Evolutionary conservation across 2,888 invertebrate species (phyloP).

Genomic region (Chloroclystis v-ata): DNA sequence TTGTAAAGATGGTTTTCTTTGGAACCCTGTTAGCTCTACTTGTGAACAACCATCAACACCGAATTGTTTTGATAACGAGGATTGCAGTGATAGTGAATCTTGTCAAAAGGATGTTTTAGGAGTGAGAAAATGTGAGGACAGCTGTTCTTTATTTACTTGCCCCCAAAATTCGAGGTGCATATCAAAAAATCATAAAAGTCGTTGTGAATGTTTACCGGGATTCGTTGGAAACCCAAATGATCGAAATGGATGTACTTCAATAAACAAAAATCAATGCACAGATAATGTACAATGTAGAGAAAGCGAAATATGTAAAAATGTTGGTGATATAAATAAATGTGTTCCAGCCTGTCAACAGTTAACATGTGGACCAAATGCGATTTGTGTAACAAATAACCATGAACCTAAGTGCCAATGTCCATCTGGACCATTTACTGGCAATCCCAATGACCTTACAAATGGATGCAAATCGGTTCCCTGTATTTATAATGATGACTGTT

Average conservation of each 20-base stretch:
- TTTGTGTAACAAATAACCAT: slow-evolving; percentile 93
- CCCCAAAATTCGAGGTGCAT: slow-evolving; percentile 90
- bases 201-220: slow-evolving; percentile 90
- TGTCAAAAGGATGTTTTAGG: slow-evolving; percentile 91
- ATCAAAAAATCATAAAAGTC: slow-evolving; percentile 83
- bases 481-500: slow-evolving; percentile 91
- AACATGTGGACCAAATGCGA: slow-evolving; percentile 90
- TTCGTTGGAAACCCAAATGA: slow-evolving; percentile 94
- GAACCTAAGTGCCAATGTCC: slow-evolving; percentile 94
- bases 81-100: slow-evolving; percentile 83
- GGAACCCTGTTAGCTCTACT: slow-evolving; percentile 88
- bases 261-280: slow-evolving; percentile 85
- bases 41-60: slow-evolving; percentile 94
- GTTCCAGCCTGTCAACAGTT: slow-evolving; percentile 86
- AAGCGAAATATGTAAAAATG: slow-evolving; percentile 85
- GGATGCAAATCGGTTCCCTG: slow-evolving; percentile 91
- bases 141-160: slow-evolving; percentile 89
- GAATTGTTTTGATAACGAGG: slow-evolving; percentile 83
- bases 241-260: slow-evolving; percentile 88
- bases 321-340: slow-evolving; percentile 81
- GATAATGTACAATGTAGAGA: slow-evolving; percentile 90
- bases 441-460: slow-evolving; percentile 85
- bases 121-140: slow-evolving; percentile 87
- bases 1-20: slow-evolving; percentile 86
- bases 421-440: slow-evolving; percentile 90